Evolutionary conservation across 1,140 invertebrate species (phyloP), one percentile per base, ranked within the genome.

Genomic region (Oedothorax gibbosus): DNA sequence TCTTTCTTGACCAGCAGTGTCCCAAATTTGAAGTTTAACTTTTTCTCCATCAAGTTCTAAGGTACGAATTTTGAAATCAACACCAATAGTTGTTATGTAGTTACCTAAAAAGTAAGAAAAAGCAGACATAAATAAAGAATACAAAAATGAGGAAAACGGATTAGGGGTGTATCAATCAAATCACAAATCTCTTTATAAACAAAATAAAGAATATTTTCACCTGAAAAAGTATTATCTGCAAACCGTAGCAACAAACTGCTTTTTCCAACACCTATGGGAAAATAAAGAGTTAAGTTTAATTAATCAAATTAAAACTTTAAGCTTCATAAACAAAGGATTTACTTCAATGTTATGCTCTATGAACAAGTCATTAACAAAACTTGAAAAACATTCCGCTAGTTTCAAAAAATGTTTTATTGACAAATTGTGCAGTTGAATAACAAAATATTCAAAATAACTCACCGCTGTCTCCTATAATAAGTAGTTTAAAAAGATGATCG

Each of bases 61-160:
- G 18, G 98, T 99, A 89, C 98, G 93, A 89, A 99, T 99, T 93
- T 99, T 99, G 91, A 99, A 99, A 92, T 99, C 98, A 56, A 99
- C 98, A 79, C 98, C 98, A 91, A 99, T 99, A 50, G 98, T 99
- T 54, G 98, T 99, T 89, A 99, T 99, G 89, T 99, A 99, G 92
- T 95, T 99, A 86, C 97, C 96, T 89, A 96, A 71, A 69, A 75
- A 60, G 91, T 99, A 97, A 76, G n/a, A 14, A 53, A 21, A 4
- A n/a, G 7, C 11, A 62, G 11, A 20, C 92, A 89, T 53, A 51
- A 50, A n/a, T 53, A 15, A 11, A 68, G 2, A 12, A 68, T 68
- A 12, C 21, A 18, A 2, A 66, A 68, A 18, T 18, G 21, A 18
- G 20, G 20, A 68, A 18, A 18, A 18, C 21, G 15, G 11, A 68